Conservation (phyloP, 1,140 invertebrate genomes). For the Portunus trituberculatus region DNA sequence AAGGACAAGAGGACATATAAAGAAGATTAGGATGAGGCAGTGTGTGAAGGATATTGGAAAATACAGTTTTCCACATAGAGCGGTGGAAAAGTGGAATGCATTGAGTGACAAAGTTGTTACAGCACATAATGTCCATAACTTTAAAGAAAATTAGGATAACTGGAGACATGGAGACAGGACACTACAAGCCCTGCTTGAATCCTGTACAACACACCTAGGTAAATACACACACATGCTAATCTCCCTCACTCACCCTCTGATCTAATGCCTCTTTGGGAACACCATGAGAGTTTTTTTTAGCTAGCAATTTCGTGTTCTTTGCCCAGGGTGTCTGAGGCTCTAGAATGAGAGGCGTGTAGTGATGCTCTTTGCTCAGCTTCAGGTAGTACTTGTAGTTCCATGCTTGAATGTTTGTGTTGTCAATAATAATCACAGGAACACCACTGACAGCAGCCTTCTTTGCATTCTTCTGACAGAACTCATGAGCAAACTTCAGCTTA, state of each 20-base stretch:
- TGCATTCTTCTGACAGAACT: slow-evolving; percentile 77
- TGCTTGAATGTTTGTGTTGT: slow-evolving; percentile 80
- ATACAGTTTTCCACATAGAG: too few species aligned
- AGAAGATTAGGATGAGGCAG: not conserved
- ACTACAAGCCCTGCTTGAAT: too few species aligned
- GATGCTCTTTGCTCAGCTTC: slow-evolving; percentile 77
- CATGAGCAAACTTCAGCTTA: slow-evolving; percentile 79
- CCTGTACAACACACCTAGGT: too few species aligned
- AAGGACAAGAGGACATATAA: not conserved
- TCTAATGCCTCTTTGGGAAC: slow-evolving; percentile 78
- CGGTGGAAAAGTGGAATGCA: too few species aligned
- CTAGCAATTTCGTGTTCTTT: slow-evolving; percentile 78
- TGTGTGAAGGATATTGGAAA: too few species aligned
- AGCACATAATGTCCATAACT: too few species aligned
- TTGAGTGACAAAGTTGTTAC: too few species aligned
- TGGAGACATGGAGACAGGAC: too few species aligned
- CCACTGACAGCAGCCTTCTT: slow-evolving; percentile 73
- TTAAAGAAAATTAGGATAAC: too few species aligned
- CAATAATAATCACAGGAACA: slow-evolving; percentile 79
- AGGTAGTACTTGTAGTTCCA: slow-evolving; percentile 80
- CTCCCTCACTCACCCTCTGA: slow-evolving; percentile 75
- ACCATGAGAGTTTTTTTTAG: slow-evolving; percentile 78
- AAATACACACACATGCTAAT: not conserved
- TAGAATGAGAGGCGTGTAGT: slow-evolving; percentile 79
- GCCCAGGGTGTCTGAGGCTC: slow-evolving; percentile 80